A percentile compares a stretch with the other conserved stretches of the same genome.
These are phyloP conservation scores for Ophion obscuratus DNA, from an alignment of 2,888 invertebrate genomes.

Conservation along the genomic window DNA sequence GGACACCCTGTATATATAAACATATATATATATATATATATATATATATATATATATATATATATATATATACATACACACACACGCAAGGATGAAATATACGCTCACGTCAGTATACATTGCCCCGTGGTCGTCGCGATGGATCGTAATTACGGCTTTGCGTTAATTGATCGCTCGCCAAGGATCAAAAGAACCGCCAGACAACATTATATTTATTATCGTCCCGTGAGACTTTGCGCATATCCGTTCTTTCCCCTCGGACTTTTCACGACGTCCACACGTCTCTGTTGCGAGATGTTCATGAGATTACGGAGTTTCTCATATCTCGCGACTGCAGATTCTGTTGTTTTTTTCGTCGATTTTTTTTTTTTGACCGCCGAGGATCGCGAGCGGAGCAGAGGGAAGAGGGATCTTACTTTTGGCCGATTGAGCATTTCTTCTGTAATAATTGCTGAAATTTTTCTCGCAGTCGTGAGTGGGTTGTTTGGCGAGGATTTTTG, in stretches of 20 bases:
- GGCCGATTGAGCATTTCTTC: too few species aligned
- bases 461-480: too few species aligned
- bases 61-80: not conserved
- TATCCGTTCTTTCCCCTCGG: slow-evolving; percentile 34
- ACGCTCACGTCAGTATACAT: slow-evolving; percentile 45
- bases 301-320: slow-evolving; percentile 29
- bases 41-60: not conserved
- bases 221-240: slow-evolving; percentile 41
- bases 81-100: slow-evolving; percentile 9
- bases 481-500: too few species aligned
- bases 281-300: slow-evolving; percentile 40
- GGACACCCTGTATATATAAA: too few species aligned
- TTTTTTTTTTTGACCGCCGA: not conserved
- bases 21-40: not conserved
- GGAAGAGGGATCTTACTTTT: too few species aligned
- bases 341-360: not conserved
- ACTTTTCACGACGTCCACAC: slow-evolving; percentile 3
- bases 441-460: too few species aligned
- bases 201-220: slow-evolving; percentile 65
- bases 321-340: slow-evolving; percentile 8
- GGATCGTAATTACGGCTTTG: slow-evolving; percentile 74
- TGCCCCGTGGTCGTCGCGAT: slow-evolving; percentile 68
- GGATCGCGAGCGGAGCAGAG: not conserved
- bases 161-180: slow-evolving; percentile 73
- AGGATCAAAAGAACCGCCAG: slow-evolving; percentile 63